Conservation (phyloP, 2,888 invertebrate genomes). For the Cheilosia variabilis region DNA sequence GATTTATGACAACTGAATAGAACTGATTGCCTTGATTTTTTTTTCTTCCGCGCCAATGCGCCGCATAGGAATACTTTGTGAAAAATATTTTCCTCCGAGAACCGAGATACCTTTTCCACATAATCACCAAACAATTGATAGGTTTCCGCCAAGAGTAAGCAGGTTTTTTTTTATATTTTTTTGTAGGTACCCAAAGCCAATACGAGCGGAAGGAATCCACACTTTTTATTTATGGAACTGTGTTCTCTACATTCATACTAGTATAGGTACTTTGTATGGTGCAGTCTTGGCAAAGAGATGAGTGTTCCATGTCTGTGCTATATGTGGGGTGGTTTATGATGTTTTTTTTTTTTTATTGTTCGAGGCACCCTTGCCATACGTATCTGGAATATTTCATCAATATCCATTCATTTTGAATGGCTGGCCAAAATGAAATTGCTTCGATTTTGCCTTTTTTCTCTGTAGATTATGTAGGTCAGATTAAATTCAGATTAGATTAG, state of each 20-base stretch:
- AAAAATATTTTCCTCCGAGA: slow-evolving; percentile 19
- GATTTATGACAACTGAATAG: slow-evolving; percentile 52
- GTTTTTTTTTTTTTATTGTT: neutral
- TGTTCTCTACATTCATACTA: neutral
- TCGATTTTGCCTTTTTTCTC: slow-evolving; percentile 22
- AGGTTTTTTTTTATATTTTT: neutral
- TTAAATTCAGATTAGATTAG: slow-evolving; percentile 63
- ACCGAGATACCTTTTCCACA: slow-evolving; percentile 30
- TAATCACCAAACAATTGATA: slow-evolving; percentile 70
- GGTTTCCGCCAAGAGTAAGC: slow-evolving; percentile 45
- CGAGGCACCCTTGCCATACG: slow-evolving; percentile 29
- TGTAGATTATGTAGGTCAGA: slow-evolving; percentile 55
- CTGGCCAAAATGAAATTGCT: slow-evolving; percentile 41
- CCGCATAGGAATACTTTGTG: slow-evolving; percentile 25
- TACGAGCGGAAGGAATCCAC: slow-evolving; percentile 39
- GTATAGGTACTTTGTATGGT: slow-evolving; percentile 34
- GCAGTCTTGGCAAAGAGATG: slow-evolving; percentile 18
- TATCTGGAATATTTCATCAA: slow-evolving; percentile 56
- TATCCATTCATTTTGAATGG: slow-evolving; percentile 54
- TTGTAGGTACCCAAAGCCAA: slow-evolving; percentile 12
- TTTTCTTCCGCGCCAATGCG: neutral
- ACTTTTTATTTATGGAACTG: slow-evolving; percentile 67
- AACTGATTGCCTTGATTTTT: slow-evolving; percentile 56
- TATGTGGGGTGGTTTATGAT: neutral
- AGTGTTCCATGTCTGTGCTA: slow-evolving; percentile 1